Percentiles rank a stretch among this genome's conserved stretches.
phyloP scores from a whole-genome alignment of 2,888 invertebrate species.

The Adineta ricciae region DNA sequence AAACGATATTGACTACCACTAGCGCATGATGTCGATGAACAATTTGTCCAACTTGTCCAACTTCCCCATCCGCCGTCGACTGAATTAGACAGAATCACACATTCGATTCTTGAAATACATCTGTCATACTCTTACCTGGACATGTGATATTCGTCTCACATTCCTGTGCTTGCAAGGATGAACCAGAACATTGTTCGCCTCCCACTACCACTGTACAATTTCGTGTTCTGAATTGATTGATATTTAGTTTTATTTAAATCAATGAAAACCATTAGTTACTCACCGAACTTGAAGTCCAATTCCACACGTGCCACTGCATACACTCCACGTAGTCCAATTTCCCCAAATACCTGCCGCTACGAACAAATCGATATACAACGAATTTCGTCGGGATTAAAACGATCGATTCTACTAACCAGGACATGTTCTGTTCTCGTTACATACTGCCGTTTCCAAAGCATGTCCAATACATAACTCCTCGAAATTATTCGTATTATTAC shows the following conservation, averaged over 20 bases:
- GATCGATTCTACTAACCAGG: background rate
- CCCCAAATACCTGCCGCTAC: background rate
- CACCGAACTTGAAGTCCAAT: constrained; percentile 13
- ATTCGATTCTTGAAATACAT: no score
- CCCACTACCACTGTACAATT: background rate
- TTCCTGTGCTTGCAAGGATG: constrained; percentile 37
- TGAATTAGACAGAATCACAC: background rate
- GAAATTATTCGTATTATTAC: background rate
- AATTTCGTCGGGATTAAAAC: no score
- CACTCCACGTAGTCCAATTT: background rate
- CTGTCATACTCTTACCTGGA: no score
- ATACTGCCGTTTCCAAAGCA: background rate
- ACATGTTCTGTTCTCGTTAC: background rate
- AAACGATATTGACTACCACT: background rate
- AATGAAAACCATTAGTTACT: background rate
- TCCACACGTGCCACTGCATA: constrained; percentile 4
- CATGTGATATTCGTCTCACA: constrained; percentile 42
- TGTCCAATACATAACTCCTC: constrained; percentile 3
- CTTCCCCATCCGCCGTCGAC: constrained; percentile 27
- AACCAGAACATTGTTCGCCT: background rate
- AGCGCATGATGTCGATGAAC: background rate
- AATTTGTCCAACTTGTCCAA: constrained; percentile 23
- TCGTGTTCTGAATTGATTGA: background rate
- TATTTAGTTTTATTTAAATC: no score
- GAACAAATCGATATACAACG: no score